These are phyloP conservation scores for Abrostola triplasia DNA, from an alignment of 2,888 invertebrate genomes.

Conservation along the genomic window DNA sequence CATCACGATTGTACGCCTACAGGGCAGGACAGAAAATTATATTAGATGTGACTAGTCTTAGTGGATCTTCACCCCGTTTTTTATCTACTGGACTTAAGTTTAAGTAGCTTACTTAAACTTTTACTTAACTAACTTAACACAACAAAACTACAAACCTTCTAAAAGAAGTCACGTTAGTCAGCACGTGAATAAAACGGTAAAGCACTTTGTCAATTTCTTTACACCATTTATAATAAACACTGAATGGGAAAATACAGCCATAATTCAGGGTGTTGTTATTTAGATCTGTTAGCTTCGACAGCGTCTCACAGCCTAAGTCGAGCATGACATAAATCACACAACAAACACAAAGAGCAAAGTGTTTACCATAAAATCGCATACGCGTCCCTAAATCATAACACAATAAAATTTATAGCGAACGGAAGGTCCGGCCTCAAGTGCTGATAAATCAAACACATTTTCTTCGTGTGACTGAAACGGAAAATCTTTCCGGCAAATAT, in stretches of 20 bases:
- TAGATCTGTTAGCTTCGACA: constrained; percentile 60
- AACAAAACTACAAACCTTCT: background rate
- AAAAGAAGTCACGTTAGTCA: background rate
- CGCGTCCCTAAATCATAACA: constrained; percentile 86
- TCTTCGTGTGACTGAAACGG: constrained; percentile 83
- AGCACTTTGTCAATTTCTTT: constrained; percentile 9
- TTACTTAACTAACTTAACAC: background rate
- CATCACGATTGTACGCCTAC: too few relatives aligned
- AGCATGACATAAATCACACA: constrained; percentile 75
- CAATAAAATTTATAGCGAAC: constrained; percentile 87
- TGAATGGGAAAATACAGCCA: constrained; percentile 35
- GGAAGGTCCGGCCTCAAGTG: constrained; percentile 87
- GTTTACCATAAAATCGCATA: constrained; percentile 87
- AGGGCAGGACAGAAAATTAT: too few relatives aligned
- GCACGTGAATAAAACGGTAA: background rate
- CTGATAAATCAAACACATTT: constrained; percentile 87
- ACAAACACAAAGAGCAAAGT: constrained; percentile 84
- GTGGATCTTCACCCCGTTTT: background rate
- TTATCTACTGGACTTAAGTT: background rate
- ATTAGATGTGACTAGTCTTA: too few relatives aligned
- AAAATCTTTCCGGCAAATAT: constrained; percentile 84
- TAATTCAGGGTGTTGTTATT: constrained; percentile 56
- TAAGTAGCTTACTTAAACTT: too few relatives aligned
- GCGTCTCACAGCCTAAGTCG: constrained; percentile 62
- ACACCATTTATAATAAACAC: constrained; percentile 38